Percentiles rank a stretch among this genome's conserved stretches.
These are phyloP conservation scores for Lymantria monacha DNA, from an alignment of 2,888 invertebrate genomes.

Conservation along the genomic window DNA sequence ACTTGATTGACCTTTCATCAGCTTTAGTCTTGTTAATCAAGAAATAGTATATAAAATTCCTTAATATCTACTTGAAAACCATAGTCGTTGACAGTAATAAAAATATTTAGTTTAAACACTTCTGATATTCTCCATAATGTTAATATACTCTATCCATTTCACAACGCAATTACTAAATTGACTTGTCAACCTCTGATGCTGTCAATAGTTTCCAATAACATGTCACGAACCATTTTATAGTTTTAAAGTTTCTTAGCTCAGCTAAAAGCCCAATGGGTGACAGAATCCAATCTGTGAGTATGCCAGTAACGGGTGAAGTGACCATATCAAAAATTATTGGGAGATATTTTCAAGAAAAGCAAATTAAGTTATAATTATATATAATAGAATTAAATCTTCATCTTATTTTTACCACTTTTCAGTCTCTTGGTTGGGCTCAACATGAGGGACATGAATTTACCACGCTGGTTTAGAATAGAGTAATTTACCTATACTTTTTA, in stretches of 20 bases:
- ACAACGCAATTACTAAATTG: conserved; percentile 7
- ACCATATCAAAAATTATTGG: conserved; percentile 14
- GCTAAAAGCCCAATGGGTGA: conserved; percentile 52
- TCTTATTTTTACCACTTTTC: too few species aligned
- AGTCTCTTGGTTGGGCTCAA: too few species aligned
- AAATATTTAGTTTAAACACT: background rate
- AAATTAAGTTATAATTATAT: too few species aligned
- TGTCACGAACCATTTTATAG: conserved; percentile 33
- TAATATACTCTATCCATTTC: too few species aligned
- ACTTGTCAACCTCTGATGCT: background rate
- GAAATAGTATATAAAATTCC: too few species aligned
- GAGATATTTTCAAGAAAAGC: background rate
- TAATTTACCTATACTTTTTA: too few species aligned
- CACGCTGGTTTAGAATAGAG: too few species aligned
- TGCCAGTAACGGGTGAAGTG: conserved; percentile 37
- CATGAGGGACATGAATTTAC: too few species aligned
- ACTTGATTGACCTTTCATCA: too few species aligned
- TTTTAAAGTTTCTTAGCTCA: conserved; percentile 35
- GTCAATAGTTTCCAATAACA: conserved; percentile 15
- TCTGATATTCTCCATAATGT: background rate
- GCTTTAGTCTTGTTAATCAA: too few species aligned
- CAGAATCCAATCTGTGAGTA: conserved; percentile 57
- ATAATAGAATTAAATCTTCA: too few species aligned
- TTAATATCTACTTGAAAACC: too few species aligned
- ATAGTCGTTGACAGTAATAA: background rate